Evolutionary conservation across 2,888 invertebrate species (phyloP).

Genomic region (Hirtodrosophila duncani): DNA sequence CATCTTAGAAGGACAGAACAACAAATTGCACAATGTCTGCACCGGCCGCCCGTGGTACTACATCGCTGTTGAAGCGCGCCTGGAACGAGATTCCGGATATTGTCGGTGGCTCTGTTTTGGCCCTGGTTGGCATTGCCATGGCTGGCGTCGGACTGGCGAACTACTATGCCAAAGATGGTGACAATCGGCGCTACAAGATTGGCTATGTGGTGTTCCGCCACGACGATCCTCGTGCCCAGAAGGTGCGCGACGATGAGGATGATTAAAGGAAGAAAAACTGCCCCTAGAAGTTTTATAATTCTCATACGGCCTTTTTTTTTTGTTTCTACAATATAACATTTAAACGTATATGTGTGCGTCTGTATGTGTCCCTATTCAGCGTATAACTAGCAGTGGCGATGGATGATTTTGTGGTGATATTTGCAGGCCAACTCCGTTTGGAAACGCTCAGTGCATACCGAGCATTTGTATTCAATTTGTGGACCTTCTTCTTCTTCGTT

Average conservation of each 20-base stretch:
- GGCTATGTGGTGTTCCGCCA: conserved; percentile 83
- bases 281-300: conserved; percentile 15
- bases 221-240: conserved; percentile 83
- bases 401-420: conserved; percentile 36
- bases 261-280: conserved; percentile 25
- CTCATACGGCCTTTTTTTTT: conserved; percentile 18
- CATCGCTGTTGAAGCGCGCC: conserved; percentile 73
- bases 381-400: conserved; percentile 15
- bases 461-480: conserved; percentile 24
- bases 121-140: conserved; percentile 81
- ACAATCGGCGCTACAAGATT: conserved; percentile 83
- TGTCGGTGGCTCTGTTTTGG: conserved; percentile 81
- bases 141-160: conserved; percentile 79
- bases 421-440: conserved; percentile 38
- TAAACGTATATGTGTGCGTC: conserved; percentile 11
- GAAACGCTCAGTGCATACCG: conserved; percentile 27
- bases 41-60: conserved; percentile 66
- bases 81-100: conserved; percentile 87
- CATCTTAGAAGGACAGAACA: too few species aligned
- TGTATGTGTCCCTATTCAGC: too few species aligned
- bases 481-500: not conserved
- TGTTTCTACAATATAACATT: conserved; percentile 27
- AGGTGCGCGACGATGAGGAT: conserved; percentile 80
- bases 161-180: conserved; percentile 82
- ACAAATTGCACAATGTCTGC: conserved; percentile 69